Conservation (phyloP, 2,113 vertebrate genomes). For the Kryptolebias marmoratus region DNA sequence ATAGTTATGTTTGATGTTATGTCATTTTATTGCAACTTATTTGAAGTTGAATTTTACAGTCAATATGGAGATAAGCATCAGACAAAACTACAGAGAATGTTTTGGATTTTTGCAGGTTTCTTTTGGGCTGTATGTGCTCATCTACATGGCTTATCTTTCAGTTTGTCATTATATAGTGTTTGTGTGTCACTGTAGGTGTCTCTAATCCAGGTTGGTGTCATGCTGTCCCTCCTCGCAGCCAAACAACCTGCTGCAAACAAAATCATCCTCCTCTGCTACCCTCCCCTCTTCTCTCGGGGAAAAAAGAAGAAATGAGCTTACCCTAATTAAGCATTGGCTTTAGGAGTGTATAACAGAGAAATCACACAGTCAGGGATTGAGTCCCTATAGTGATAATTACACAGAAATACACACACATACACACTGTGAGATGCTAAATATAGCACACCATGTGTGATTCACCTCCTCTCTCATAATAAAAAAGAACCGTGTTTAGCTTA, state of each 20-base stretch:
- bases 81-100: too few species aligned
- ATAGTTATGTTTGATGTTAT: too few species aligned
- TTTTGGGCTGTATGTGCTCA: too few species aligned
- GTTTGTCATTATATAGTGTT: constrained; percentile 39
- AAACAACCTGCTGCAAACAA: constrained; percentile 67
- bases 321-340: constrained; percentile 67
- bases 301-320: constrained; percentile 32
- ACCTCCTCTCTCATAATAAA: constrained; percentile 22
- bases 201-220: constrained; percentile 66
- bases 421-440: constrained; percentile 52
- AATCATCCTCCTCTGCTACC: constrained; percentile 23
- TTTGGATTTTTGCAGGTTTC: too few species aligned
- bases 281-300: constrained; percentile 24
- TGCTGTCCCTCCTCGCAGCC: constrained; percentile 56
- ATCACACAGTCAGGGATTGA: constrained; percentile 43
- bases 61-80: not conserved
- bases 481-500: constrained; percentile 24
- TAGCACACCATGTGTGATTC: constrained; percentile 40
- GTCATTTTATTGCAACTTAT: not conserved
- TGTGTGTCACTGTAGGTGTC: constrained; percentile 66
- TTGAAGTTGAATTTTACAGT: not conserved
- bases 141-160: constrained; percentile 11
- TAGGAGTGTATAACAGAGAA: constrained; percentile 52
- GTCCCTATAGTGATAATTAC: constrained; percentile 73
- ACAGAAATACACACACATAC: constrained; percentile 39